Evolutionary conservation across 2,113 vertebrate genomes (phyloP).

Genomic region (Oncorhynchus mykiss): DNA sequence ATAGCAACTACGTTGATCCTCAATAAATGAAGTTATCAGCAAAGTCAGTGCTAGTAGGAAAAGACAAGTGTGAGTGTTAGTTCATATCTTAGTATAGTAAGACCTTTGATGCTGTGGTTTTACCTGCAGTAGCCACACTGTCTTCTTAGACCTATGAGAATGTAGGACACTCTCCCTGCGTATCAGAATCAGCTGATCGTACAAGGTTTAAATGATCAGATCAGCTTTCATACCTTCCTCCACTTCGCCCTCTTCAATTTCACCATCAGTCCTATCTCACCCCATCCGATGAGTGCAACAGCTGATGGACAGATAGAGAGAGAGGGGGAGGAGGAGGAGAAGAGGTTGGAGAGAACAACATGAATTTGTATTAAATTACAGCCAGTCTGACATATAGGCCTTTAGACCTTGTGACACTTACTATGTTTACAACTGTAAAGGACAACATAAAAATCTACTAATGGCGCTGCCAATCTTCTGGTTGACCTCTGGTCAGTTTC

Average conservation of each 20-base stretch:
- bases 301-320: constrained; percentile 17
- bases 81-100: neutral
- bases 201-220: neutral
- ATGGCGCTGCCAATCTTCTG: too few species aligned
- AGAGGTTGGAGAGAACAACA: neutral
- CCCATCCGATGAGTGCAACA: constrained; percentile 22
- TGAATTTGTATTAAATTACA: neutral
- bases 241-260: neutral
- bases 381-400: neutral
- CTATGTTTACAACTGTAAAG: neutral
- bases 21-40: too few species aligned
- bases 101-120: neutral
- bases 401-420: neutral
- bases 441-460: too few species aligned
- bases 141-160: neutral
- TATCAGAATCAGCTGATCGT: neutral
- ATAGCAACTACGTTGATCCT: too few species aligned
- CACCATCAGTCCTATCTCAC: constrained; percentile 17
- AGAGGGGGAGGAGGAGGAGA: neutral
- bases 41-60: too few species aligned
- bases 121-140: neutral
- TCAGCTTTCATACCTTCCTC: neutral
- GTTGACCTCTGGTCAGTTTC: neutral
- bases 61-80: neutral
- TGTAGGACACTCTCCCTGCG: neutral